A percentile compares a stretch with the other conserved stretches of the same genome.
These are phyloP conservation scores for Ophiothrix spiculata DNA, from an alignment of 35 echinoderm and acorn worm genomes.

Conservation along the genomic window DNA sequence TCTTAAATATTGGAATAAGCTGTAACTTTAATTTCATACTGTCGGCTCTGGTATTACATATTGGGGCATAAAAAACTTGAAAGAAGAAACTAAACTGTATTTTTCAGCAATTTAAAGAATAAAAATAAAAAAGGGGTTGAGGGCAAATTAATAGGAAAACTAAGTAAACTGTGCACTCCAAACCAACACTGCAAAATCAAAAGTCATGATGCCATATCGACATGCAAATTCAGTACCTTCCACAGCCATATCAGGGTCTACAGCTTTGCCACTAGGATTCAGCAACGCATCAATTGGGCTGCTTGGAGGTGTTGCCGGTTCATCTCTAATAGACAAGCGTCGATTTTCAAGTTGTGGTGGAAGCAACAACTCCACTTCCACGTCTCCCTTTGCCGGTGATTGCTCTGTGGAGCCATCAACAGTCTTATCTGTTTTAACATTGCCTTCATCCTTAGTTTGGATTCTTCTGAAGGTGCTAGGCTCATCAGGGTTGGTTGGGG, in stretches of 20 bases:
- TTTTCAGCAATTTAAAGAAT: no score
- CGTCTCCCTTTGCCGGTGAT: neutral
- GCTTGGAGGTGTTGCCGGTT: neutral
- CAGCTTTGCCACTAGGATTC: neutral
- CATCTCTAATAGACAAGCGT: neutral
- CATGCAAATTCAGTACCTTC: neutral
- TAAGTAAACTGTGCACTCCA: no score
- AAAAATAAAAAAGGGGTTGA: no score
- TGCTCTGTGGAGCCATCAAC: no score
- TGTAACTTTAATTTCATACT: no score
- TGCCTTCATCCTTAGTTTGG: neutral
- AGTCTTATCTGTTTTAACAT: no score
- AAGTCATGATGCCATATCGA: neutral
- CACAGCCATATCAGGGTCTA: neutral
- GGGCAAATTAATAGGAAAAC: no score
- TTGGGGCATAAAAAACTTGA: no score
- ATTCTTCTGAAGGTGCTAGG: neutral
- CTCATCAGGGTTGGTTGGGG: neutral
- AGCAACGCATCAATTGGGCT: neutral
- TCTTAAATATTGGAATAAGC: no score
- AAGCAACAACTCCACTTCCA: neutral
- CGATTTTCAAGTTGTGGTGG: neutral
- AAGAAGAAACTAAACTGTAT: no score
- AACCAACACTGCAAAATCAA: slow-evolving; percentile 1
- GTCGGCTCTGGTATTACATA: no score